Conservation (phyloP, 1,140 invertebrate species). For the Drosophila ananassae region DNA sequence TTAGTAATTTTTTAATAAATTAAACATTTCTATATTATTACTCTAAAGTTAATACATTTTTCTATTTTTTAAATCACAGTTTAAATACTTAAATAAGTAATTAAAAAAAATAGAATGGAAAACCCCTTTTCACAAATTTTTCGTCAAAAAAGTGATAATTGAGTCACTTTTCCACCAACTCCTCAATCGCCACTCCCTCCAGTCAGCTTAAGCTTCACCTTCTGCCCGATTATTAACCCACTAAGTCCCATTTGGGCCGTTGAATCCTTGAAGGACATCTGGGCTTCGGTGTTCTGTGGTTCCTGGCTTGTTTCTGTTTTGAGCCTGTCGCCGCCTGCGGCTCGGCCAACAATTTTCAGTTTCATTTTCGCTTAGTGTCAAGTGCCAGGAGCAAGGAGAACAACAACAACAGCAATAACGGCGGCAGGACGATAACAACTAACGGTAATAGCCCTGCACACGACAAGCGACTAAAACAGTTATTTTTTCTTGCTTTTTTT, state of each 20-base stretch:
- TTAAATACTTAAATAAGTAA: too few species aligned
- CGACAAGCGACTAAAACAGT: slow-evolving; percentile 65
- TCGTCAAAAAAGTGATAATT: background rate
- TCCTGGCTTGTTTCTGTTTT: slow-evolving; percentile 39
- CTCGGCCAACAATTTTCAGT: slow-evolving; percentile 68
- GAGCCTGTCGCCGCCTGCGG: slow-evolving; percentile 44
- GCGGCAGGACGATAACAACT: slow-evolving; percentile 43
- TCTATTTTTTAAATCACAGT: too few species aligned
- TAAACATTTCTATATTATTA: too few species aligned
- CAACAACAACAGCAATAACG: slow-evolving; percentile 42
- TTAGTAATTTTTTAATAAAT: too few species aligned
- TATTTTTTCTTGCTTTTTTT: slow-evolving; percentile 10
- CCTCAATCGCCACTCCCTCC: background rate
- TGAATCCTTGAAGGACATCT: slow-evolving; percentile 34
- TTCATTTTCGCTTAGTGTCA: slow-evolving; percentile 81
- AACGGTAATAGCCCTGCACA: slow-evolving; percentile 73
- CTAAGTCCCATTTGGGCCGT: background rate
- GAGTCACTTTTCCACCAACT: background rate
- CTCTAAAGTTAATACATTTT: too few species aligned
- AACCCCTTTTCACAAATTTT: too few species aligned
- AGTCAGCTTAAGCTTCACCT: background rate
- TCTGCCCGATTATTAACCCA: background rate
- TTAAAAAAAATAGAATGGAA: too few species aligned
- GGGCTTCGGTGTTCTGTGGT: slow-evolving; percentile 17
- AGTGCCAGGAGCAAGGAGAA: slow-evolving; percentile 62